A percentile compares a stretch with the other conserved stretches of the same genome.
phyloP scores from a whole-genome alignment of 2,888 invertebrate species.

The Drosophila crucigera region DNA sequence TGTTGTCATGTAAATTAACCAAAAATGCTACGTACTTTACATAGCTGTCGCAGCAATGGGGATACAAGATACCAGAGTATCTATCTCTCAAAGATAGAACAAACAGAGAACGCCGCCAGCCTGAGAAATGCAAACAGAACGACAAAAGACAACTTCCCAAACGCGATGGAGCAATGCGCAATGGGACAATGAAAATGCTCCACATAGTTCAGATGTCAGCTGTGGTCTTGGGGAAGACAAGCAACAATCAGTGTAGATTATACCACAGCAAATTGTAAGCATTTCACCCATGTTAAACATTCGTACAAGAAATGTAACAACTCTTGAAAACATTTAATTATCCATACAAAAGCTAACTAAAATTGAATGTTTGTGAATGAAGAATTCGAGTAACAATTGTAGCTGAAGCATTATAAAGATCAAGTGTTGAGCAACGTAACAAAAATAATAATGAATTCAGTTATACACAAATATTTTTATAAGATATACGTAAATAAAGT shows the following conservation, averaged over 20 bases:
- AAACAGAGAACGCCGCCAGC: constrained; percentile 60
- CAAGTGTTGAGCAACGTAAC: background rate
- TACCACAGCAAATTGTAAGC: constrained; percentile 8
- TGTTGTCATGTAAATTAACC: constrained; percentile 80
- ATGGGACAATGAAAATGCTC: constrained; percentile 22
- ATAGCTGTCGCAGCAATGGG: constrained; percentile 39
- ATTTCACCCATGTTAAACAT: background rate
- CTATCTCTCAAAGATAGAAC: constrained; percentile 51
- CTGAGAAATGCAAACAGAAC: constrained; percentile 75
- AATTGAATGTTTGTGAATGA: background rate
- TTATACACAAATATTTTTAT: background rate
- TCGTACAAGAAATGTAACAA: constrained; percentile 1
- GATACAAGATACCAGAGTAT: constrained; percentile 27
- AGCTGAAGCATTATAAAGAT: background rate
- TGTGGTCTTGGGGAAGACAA: constrained; percentile 8
- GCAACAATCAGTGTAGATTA: constrained; percentile 20
- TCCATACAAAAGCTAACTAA: background rate
- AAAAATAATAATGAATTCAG: background rate
- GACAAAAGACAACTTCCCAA: constrained; percentile 24
- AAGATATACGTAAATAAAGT: no score
- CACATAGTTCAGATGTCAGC: constrained; percentile 36
- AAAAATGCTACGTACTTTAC: constrained; percentile 63
- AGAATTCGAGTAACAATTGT: background rate
- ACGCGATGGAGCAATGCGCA: background rate
- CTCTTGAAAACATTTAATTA: background rate